These are phyloP conservation scores for Diplazon laetatorius DNA, from an alignment of 2,888 invertebrate genomes.

Conservation along the genomic window DNA sequence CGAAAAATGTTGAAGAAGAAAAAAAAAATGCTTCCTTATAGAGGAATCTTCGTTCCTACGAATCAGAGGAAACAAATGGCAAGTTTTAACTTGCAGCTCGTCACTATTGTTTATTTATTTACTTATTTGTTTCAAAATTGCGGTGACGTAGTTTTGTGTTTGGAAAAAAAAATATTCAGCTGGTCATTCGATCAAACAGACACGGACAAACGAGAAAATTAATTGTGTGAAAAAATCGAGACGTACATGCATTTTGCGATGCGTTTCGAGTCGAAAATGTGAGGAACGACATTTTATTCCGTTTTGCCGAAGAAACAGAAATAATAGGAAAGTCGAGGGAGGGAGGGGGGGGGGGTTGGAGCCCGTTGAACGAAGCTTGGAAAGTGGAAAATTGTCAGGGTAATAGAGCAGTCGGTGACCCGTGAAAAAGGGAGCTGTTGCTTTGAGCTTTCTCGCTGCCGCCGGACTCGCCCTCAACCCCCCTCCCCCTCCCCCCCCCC, in stretches of 20 bases:
- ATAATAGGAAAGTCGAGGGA: conserved; percentile 44
- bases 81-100: too few species aligned
- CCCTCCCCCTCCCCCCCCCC: neutral
- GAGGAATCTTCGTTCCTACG: too few species aligned
- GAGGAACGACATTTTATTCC: neutral
- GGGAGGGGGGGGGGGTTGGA: conserved; percentile 14
- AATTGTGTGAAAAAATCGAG: neutral
- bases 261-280: neutral
- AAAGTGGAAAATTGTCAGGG: conserved; percentile 59
- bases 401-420: conserved; percentile 64
- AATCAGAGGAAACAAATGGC: too few species aligned
- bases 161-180: too few species aligned
- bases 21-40: too few species aligned
- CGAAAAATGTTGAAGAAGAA: too few species aligned
- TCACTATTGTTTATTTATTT: too few species aligned
- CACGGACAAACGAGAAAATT: too few species aligned
- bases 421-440: conserved; percentile 62
- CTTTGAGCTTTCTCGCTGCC: conserved; percentile 60
- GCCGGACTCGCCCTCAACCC: conserved; percentile 29
- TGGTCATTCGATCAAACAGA: too few species aligned
- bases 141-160: too few species aligned
- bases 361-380: conserved; percentile 3
- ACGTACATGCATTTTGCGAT: neutral
- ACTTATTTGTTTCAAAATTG: too few species aligned
- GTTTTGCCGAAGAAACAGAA: conserved; percentile 16